Evolutionary conservation across 2,113 vertebrate genomes (phyloP).

Genomic region (Trematocara macrostoma): DNA sequence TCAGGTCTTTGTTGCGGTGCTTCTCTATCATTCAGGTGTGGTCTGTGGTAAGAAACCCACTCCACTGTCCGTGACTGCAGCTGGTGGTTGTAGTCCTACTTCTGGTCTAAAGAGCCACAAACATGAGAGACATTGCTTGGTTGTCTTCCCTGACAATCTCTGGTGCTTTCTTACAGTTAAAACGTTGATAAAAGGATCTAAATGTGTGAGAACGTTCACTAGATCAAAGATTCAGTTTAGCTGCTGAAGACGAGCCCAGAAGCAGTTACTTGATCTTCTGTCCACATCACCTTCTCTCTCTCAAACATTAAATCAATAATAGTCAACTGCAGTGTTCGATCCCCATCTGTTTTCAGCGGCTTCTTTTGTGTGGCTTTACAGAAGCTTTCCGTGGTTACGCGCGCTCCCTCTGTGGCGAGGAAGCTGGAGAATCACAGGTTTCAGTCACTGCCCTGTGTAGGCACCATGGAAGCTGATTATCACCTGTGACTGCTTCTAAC

Average conservation of each 20-base stretch:
- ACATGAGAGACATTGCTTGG: fast-evolving
- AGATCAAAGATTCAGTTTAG: neutral
- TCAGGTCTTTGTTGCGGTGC: neutral
- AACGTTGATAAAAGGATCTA: neutral
- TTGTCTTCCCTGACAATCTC: neutral
- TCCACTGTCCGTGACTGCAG: neutral
- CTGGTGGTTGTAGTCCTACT: neutral
- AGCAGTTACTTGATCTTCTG: neutral
- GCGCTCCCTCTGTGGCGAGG: neutral
- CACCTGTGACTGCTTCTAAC: neutral
- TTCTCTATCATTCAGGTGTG: neutral
- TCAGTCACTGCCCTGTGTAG: neutral
- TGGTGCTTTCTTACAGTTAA: neutral
- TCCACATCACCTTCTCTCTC: neutral
- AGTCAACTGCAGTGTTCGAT: slow-evolving; percentile 31
- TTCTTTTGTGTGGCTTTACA: slow-evolving; percentile 26
- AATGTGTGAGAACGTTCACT: neutral
- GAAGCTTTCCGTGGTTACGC: slow-evolving; percentile 52
- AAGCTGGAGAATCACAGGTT: slow-evolving; percentile 25
- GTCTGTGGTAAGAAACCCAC: neutral
- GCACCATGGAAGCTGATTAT: neutral
- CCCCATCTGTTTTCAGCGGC: slow-evolving; percentile 9
- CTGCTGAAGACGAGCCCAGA: neutral
- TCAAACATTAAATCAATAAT: slow-evolving; percentile 35
- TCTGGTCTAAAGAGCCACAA: neutral